phyloP scores from a whole-genome alignment of 1,140 invertebrate genomes.

The Ceratosolen solmsi region DNA sequence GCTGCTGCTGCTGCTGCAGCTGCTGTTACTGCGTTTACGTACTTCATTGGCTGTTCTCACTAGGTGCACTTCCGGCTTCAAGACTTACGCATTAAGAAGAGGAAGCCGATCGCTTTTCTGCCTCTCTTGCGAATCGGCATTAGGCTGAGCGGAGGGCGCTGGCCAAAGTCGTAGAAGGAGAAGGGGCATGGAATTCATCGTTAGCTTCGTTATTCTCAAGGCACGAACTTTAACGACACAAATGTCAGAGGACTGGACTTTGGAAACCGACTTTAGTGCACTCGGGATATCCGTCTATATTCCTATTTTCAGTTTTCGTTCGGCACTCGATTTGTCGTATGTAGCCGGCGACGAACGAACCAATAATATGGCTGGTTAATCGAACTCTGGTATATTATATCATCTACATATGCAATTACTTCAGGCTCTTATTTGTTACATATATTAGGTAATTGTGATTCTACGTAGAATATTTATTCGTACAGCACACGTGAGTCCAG shows the following conservation, averaged over 20 bases:
- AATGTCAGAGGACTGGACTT: too few relatives aligned
- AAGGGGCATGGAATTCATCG: too few relatives aligned
- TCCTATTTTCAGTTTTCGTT: neutral
- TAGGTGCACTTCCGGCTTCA: neutral
- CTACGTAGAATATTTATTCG: neutral
- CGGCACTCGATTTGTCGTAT: neutral
- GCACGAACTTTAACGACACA: too few relatives aligned
- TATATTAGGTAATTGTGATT: slow-evolving; percentile 27
- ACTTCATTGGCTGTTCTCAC: too few relatives aligned
- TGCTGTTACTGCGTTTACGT: too few relatives aligned
- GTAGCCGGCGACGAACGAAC: neutral
- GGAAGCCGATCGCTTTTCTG: slow-evolving; percentile 8
- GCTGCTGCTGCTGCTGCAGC: neutral
- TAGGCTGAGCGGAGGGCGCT: neutral
- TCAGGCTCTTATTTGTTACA: slow-evolving; percentile 9
- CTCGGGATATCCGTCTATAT: too few relatives aligned
- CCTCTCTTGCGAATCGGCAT: neutral
- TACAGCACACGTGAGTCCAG: neutral
- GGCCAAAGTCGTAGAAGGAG: too few relatives aligned
- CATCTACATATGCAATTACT: slow-evolving; percentile 33
- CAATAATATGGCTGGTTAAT: neutral
- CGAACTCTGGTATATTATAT: slow-evolving; percentile 29
- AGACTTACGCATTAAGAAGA: neutral
- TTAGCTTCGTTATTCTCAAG: too few relatives aligned
- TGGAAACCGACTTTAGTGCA: too few relatives aligned